Conservation (phyloP, 2,888 invertebrate species). For the Uropetala carovei region DNA sequence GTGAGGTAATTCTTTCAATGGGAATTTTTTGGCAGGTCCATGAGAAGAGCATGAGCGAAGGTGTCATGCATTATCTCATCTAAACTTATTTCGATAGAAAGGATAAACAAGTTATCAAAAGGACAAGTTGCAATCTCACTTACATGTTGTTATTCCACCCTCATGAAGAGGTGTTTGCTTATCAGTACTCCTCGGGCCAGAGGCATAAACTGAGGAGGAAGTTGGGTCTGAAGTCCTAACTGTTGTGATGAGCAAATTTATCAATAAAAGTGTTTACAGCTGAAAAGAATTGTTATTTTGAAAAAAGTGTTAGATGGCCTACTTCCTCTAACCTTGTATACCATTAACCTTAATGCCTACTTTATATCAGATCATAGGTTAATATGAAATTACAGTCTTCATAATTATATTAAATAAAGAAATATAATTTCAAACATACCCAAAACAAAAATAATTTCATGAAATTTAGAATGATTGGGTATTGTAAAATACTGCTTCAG, state of each 20-base stretch:
- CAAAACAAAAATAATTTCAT: neutral
- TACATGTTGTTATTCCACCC: slow-evolving; percentile 52
- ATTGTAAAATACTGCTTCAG: too few relatives aligned
- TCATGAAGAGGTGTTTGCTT: slow-evolving; percentile 52
- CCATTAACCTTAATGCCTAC: neutral
- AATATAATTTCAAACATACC: neutral
- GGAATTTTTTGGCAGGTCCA: slow-evolving; percentile 63
- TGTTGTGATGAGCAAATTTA: slow-evolving; percentile 54
- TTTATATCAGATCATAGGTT: too few relatives aligned
- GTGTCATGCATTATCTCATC: slow-evolving; percentile 63
- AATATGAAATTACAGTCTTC: too few relatives aligned
- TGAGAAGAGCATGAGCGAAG: slow-evolving; percentile 63
- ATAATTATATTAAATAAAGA: too few relatives aligned
- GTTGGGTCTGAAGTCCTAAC: slow-evolving; percentile 33
- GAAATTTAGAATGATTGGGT: too few relatives aligned
- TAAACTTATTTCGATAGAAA: slow-evolving; percentile 56
- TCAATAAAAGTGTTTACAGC: slow-evolving; percentile 58
- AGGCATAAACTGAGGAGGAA: slow-evolving; percentile 43
- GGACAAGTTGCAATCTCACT: slow-evolving; percentile 44
- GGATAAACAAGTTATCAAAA: slow-evolving; percentile 36
- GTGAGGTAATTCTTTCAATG: slow-evolving; percentile 63
- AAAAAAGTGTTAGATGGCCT: slow-evolving; percentile 9
- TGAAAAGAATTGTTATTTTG: slow-evolving; percentile 43
- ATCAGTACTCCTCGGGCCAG: slow-evolving; percentile 47
- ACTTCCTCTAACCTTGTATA: slow-evolving; percentile 25